Evolutionary conservation across 2,888 invertebrate species (phyloP).

Genomic region (Phorcus lineatus): DNA sequence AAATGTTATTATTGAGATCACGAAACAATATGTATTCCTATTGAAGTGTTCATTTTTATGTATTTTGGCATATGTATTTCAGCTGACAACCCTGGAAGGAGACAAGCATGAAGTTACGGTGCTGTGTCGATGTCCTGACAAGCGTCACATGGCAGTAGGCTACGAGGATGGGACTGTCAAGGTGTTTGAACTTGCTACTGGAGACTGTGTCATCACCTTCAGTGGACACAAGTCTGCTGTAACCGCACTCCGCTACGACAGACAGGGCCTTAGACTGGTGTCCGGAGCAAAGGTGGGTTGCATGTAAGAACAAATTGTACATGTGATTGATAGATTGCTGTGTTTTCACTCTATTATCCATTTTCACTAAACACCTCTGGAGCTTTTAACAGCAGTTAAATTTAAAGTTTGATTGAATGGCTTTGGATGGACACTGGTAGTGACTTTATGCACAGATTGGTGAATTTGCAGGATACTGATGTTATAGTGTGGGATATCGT

Average conservation of each 20-base stretch:
- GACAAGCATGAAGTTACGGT: slow-evolving; percentile 88
- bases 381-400: too few species aligned
- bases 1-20: too few species aligned
- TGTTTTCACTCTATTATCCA: too few species aligned
- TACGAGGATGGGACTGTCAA: slow-evolving; percentile 92
- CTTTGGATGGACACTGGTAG: too few species aligned
- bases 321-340: neutral
- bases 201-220: slow-evolving; percentile 82
- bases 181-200: slow-evolving; percentile 84
- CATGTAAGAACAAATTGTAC: neutral
- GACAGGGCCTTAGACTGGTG: slow-evolving; percentile 87
- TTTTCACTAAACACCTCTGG: too few species aligned
- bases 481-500: slow-evolving; percentile 96
- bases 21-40: too few species aligned
- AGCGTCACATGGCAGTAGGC: slow-evolving; percentile 89
- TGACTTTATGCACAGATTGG: too few species aligned
- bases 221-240: slow-evolving; percentile 91
- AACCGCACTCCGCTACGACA: slow-evolving; percentile 88
- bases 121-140: slow-evolving; percentile 85
- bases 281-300: slow-evolving; percentile 87
- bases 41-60: too few species aligned
- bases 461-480: slow-evolving; percentile 84
- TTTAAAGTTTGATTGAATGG: too few species aligned
- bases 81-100: slow-evolving; percentile 87
- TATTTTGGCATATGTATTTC: slow-evolving; percentile 79